A percentile compares a stretch with the other conserved stretches of the same genome.
Evolutionary conservation across 2,797 vertebrate genomes (phyloP).

Genomic region (Synanceia verrucosa): DNA sequence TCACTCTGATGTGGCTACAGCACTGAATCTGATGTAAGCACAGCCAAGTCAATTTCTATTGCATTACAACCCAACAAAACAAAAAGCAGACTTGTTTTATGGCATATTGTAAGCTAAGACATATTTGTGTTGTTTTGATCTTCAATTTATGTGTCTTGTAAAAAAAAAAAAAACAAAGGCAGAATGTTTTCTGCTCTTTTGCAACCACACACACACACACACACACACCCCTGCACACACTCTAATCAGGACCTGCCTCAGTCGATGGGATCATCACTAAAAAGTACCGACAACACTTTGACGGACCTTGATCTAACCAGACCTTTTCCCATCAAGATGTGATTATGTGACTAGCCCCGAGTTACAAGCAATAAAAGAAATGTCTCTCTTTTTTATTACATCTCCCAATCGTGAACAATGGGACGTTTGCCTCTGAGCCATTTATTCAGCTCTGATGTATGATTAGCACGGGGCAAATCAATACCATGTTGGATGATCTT

Average conservation of each 20-base stretch:
- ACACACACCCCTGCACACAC: slow-evolving; percentile 14
- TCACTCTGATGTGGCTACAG: not conserved
- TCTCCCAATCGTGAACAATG: slow-evolving; percentile 97
- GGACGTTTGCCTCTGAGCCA: slow-evolving; percentile 97
- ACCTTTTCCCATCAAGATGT: slow-evolving; percentile 89
- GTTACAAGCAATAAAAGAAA: slow-evolving; percentile 94
- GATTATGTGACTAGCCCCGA: slow-evolving; percentile 94
- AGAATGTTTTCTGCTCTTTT: slow-evolving; percentile 10
- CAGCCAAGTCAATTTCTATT: not conserved
- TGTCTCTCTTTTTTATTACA: slow-evolving; percentile 94
- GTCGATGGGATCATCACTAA: slow-evolving; percentile 71
- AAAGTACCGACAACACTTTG: slow-evolving; percentile 72
- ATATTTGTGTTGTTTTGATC: not conserved
- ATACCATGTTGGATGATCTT: slow-evolving; percentile 97
- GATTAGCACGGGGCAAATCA: slow-evolving; percentile 97
- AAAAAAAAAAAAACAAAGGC: not conserved
- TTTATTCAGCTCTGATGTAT: slow-evolving; percentile 99
- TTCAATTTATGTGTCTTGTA: slow-evolving; percentile 2
- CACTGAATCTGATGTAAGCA: not conserved
- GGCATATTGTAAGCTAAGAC: not conserved
- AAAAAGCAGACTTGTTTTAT: slow-evolving; percentile 2
- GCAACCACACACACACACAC: slow-evolving; percentile 15
- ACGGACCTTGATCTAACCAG: slow-evolving; percentile 72
- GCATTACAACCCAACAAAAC: not conserved
- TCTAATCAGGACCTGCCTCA: slow-evolving; percentile 33